Evolutionary conservation across 2,113 vertebrate species (phyloP).

Genomic region (Symphodus melops): DNA sequence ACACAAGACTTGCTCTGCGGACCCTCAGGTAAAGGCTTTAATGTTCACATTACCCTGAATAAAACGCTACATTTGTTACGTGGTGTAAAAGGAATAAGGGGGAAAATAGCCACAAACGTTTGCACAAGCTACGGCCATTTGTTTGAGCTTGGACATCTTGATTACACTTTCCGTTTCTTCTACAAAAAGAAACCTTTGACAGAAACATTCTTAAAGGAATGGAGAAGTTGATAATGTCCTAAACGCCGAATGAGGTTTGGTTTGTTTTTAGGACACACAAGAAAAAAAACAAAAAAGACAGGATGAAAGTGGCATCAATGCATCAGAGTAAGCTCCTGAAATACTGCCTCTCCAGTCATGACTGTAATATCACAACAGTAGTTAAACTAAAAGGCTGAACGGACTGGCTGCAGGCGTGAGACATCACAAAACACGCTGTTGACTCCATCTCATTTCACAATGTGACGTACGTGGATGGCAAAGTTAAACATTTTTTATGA

Average conservation of each 20-base stretch:
- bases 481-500: not conserved
- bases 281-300: not conserved
- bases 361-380: slow-evolving; percentile 1
- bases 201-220: not conserved
- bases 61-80: slow-evolving; percentile 45
- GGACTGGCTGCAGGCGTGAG: not conserved
- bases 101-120: not conserved
- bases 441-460: not conserved
- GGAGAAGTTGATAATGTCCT: not conserved
- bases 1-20: slow-evolving; percentile 33
- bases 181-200: not conserved
- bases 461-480: not conserved
- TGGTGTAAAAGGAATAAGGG: slow-evolving; percentile 44
- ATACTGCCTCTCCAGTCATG: not conserved
- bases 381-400: not conserved
- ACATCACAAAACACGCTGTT: not conserved
- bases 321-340: not conserved
- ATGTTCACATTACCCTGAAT: slow-evolving; percentile 42
- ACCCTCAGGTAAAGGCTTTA: slow-evolving; percentile 53
- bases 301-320: not conserved
- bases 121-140: not conserved
- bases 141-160: not conserved
- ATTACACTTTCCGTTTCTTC: not conserved
- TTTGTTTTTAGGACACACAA: not conserved
- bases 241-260: not conserved